Evolutionary conservation across 2,113 vertebrate species (phyloP).

Genomic region (Chlorodrepanis virens): DNA sequence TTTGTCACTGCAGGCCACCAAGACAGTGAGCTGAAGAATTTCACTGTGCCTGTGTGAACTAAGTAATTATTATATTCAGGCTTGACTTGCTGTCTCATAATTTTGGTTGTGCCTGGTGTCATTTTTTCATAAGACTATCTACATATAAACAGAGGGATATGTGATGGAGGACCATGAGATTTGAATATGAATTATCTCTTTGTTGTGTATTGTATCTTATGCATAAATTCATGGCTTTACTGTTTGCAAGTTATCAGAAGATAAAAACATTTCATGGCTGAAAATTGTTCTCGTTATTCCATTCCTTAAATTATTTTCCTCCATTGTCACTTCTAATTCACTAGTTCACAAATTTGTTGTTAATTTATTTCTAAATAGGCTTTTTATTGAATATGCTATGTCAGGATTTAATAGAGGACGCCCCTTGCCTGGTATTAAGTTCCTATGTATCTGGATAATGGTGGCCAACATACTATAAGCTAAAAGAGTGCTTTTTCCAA

Average conservation of each 20-base stretch:
- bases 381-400: constrained; percentile 59
- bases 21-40: not conserved
- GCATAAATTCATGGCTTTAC: constrained; percentile 29
- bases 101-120: constrained; percentile 46
- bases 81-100: constrained; percentile 36
- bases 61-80: constrained; percentile 50
- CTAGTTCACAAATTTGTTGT: constrained; percentile 27
- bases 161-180: constrained; percentile 47
- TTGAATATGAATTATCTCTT: constrained; percentile 53
- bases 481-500: not conserved
- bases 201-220: constrained; percentile 42
- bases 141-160: constrained; percentile 46
- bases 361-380: constrained; percentile 70
- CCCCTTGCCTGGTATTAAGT: not conserved
- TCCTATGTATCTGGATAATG: not conserved
- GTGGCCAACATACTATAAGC: not conserved
- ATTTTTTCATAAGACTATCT: constrained; percentile 54
- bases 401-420: constrained; percentile 36
- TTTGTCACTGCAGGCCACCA: not conserved
- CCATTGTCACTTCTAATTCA: constrained; percentile 39
- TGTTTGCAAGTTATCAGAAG: constrained; percentile 45
- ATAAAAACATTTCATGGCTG: constrained; percentile 63
- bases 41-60: not conserved
- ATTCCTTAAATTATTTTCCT: constrained; percentile 59
- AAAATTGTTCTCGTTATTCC: constrained; percentile 61